A percentile compares a stretch with the other conserved stretches of the same genome.
Conservation (phyloP, 2,113 vertebrate species). For the Noctilio leporinus region DNA sequence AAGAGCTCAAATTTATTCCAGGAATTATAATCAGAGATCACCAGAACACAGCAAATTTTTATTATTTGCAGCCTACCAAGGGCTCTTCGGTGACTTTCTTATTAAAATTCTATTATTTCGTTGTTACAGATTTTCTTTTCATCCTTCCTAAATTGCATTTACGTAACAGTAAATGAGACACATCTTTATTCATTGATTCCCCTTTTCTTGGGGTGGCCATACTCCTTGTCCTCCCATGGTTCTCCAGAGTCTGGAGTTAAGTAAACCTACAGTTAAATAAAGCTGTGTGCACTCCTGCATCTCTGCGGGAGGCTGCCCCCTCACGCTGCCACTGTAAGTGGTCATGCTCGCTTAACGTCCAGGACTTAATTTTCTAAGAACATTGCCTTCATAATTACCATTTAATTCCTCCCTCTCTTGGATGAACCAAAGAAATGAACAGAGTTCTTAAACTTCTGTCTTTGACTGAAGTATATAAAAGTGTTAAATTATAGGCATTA, state of each 20-base stretch:
- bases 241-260: neutral
- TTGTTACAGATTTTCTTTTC: neutral
- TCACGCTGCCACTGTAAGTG: neutral
- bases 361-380: neutral
- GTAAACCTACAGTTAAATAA: rapidly evolving
- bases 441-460: slow-evolving; percentile 39
- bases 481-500: slow-evolving; percentile 44
- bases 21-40: neutral
- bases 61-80: neutral
- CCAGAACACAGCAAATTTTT: neutral
- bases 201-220: neutral
- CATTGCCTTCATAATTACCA: slow-evolving; percentile 13
- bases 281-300: rapidly evolving
- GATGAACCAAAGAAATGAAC: slow-evolving; percentile 26
- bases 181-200: too few relatives aligned
- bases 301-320: neutral
- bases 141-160: neutral
- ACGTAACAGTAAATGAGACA: neutral
- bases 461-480: slow-evolving; percentile 44
- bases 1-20: neutral
- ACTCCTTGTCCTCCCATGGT: neutral
- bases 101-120: neutral
- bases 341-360: neutral
- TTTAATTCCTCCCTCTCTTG: neutral
- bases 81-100: neutral